Evolutionary conservation across 1,140 invertebrate genomes (phyloP).

Genomic region (Aphaenogaster rudis): DNA sequence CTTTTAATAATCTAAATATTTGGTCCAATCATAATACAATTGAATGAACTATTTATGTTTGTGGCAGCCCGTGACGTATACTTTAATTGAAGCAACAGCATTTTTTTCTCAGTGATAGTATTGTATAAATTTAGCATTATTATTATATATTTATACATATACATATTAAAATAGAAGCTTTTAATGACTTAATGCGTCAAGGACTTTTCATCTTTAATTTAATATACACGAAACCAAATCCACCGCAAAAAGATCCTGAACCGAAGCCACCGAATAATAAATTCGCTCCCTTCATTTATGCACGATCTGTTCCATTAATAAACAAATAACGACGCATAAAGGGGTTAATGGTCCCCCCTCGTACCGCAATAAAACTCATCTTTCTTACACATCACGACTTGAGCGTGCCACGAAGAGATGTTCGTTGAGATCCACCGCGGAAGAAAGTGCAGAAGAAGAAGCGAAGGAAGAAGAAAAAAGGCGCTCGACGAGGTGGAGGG

Average conservation of each 20-base stretch:
- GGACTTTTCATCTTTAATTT: background rate
- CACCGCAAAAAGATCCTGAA: background rate
- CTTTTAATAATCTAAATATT: too few species aligned
- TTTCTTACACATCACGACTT: conserved; percentile 47
- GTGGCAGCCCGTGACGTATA: too few species aligned
- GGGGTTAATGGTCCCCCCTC: conserved; percentile 35
- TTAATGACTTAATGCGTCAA: background rate
- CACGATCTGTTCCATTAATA: conserved; percentile 59
- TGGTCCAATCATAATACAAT: too few species aligned
- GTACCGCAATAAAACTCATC: conserved; percentile 59
- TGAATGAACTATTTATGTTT: too few species aligned
- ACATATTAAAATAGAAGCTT: background rate
- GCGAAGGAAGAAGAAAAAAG: conserved; percentile 50
- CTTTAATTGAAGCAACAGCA: too few species aligned
- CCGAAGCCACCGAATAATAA: conserved; percentile 41
- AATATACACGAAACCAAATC: conserved; percentile 25
- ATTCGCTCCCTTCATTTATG: conserved; percentile 51
- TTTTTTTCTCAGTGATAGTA: too few species aligned
- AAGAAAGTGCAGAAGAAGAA: conserved; percentile 59
- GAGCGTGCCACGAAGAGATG: conserved; percentile 26
- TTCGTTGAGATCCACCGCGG: conserved; percentile 40
- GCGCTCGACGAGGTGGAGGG: conserved; percentile 23
- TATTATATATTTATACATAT: too few species aligned
- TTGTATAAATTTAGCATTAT: too few species aligned
- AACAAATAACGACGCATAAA: conserved; percentile 61